A percentile compares a stretch with the other conserved stretches of the same genome.
Evolutionary conservation across 2,113 vertebrate genomes (phyloP).

Genomic region (Syngnathus scovelli): DNA sequence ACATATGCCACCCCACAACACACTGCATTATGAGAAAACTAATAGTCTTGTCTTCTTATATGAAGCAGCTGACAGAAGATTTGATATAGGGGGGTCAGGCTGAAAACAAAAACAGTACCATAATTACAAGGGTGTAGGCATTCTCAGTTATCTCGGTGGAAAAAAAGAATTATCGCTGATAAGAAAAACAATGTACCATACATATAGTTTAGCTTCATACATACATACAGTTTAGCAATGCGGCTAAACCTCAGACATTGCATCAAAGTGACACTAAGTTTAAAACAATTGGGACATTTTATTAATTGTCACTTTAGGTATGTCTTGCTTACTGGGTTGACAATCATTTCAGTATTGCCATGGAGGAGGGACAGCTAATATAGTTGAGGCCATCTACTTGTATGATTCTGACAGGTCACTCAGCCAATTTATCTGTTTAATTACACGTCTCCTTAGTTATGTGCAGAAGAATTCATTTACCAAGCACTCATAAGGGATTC

Average conservation of each 20-base stretch:
- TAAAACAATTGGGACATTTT: background rate
- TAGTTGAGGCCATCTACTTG: conserved; percentile 2
- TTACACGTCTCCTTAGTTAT: conserved; percentile 45
- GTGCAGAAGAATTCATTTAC: conserved; percentile 52
- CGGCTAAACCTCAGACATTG: background rate
- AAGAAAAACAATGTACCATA: background rate
- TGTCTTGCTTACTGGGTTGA: background rate
- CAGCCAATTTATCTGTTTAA: conserved; percentile 42
- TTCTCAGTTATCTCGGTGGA: background rate
- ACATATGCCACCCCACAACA: conserved; percentile 56
- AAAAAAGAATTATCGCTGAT: background rate
- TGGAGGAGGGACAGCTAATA: conserved; percentile 1
- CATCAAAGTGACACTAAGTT: background rate
- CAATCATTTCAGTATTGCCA: background rate
- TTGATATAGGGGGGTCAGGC: background rate
- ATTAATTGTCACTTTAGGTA: background rate
- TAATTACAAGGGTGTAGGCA: conserved; percentile 6
- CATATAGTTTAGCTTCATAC: background rate
- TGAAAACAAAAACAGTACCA: conserved; percentile 8
- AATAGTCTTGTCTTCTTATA: conserved; percentile 47
- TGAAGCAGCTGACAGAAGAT: conserved; percentile 25
- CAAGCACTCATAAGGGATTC: conserved; percentile 7
- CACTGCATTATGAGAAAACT: conserved; percentile 54
- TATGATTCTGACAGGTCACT: background rate
- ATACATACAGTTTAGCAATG: background rate